These are phyloP conservation scores for Trachelus stipa DNA, from an alignment of 2,888 invertebrate genomes.

Conservation along the genomic window DNA sequence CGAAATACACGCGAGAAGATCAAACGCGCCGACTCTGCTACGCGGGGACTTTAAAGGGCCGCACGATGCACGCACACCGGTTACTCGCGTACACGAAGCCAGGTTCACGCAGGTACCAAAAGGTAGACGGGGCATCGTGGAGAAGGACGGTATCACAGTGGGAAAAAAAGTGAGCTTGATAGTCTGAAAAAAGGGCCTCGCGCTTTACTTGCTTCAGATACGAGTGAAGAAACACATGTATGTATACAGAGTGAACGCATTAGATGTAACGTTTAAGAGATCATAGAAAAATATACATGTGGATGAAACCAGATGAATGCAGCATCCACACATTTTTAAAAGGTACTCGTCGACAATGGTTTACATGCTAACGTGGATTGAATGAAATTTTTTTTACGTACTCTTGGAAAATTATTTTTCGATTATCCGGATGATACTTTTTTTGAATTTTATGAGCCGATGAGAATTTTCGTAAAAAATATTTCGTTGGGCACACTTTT, in stretches of 20 bases:
- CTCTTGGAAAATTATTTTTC: neutral
- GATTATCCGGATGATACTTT: neutral
- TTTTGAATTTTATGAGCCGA: neutral
- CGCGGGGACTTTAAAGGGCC: neutral
- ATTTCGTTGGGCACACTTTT: neutral
- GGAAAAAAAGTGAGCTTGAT: neutral
- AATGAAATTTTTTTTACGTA: neutral
- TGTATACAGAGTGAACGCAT: neutral
- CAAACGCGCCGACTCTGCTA: conserved; percentile 43
- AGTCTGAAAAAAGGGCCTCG: neutral
- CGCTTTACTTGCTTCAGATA: neutral
- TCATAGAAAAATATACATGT: neutral
- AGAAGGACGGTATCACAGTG: neutral
- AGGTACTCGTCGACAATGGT: neutral
- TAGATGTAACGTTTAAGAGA: neutral
- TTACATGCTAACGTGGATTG: neutral
- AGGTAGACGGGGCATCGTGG: neutral
- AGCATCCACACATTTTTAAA: neutral
- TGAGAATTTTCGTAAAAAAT: neutral
- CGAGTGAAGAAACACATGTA: neutral
- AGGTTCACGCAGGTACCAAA: neutral
- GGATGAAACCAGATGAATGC: neutral
- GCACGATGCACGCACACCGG: neutral
- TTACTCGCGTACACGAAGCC: neutral
- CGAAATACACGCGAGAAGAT: conserved; percentile 27